Base-by-base conservation (phyloP, 2,888 invertebrate species). In the Acheta domesticus region DNA sequence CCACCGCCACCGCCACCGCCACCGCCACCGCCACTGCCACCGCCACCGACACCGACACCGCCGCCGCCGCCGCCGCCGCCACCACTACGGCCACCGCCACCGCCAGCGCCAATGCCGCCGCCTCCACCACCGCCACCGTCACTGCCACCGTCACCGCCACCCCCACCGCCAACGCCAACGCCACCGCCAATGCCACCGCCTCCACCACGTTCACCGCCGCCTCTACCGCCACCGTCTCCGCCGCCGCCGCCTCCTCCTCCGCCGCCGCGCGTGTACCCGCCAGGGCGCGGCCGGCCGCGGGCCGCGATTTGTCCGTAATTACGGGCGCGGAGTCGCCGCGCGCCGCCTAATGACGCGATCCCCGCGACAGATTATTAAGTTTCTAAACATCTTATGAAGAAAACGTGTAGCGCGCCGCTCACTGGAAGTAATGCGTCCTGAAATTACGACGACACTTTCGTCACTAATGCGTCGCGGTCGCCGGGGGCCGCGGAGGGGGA, bases 361-460 rank as follows among this genome's bases (percentile, higher is more conserved):
- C 62, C n/a, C 62, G 0, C 14, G 62, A 62, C 62, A 62, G 62
- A 62, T 62, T 62, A 62, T 62, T 62, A 62, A 62, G 62, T 62
- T 62, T 62, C 62, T 62, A 62, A 62, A 62, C 62, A 62, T n/a
- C 16, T n/a, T 62, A 14, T 62, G 62, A 62, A 19, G 62, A 62
- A 62, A 62, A 62, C 62, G 62, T 62, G 62, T 62, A 62, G 62
- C 16, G 62, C 62, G 14, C 62, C 62, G 62, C 62, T n/a, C 16
- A 62, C 16, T 62, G 62, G 62, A 62, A 62, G 62, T 62, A 62
- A 62, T n/a, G 62, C 62, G 62, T 62, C n/a, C 62, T 62, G 62
- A 62, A 62, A 62, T 62, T 19, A 62, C 62, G 62, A 62, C 62
- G 62, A 62, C 14, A n/a, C 62, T 62, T 62, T 62, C 62, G 62